Base-by-base conservation (phyloP, 2,888 invertebrate species). In the Chrysina gloriosa region DNA sequence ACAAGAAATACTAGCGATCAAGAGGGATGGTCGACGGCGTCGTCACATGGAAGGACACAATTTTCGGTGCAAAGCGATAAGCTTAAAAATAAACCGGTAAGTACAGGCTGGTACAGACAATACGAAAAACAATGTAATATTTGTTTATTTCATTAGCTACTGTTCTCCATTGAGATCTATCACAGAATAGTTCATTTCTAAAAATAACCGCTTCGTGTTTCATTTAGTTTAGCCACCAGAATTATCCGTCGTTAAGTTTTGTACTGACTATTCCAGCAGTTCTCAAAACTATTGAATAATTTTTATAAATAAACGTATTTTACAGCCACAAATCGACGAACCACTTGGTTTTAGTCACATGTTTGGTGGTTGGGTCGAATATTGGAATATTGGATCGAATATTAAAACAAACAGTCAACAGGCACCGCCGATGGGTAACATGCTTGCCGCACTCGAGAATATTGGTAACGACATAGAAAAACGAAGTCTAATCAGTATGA, bases 51-150 rank as follows among this genome's bases (percentile, higher is more conserved):
- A 67, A 67, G 77, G 5, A 67, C 74, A 58, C 69, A 77, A 47
- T 84, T 85, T 74, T 78, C 82, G 14, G 83, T 86, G 2, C 85
- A 86, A 75, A 81, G 84, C 25, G 82, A 86, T 5, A 86, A 86
- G 77, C 77, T 87, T 21, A 86, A 84, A 74, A 78, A 78, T 69
- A 85, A 83, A 79, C 79, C 83, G 52, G 85, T 85, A 75, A 82
- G 83, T 81, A 66, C 54, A 47, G 36, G 70, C 16, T 50, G 5
- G 16, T n/a, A n/a, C n/a, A n/a, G n/a, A n/a, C n/a, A n/a, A n/a
- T n/a, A n/a, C n/a, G n/a, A n/a, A n/a, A n/a, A n/a, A n/a, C n/a
- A n/a, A n/a, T n/a, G n/a, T n/a, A n/a, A n/a, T n/a, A n/a, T n/a
- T n/a, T n/a, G n/a, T n/a, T n/a, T n/a, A n/a, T n/a, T n/a, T n/a